A percentile compares a stretch with the other conserved stretches of the same genome.
phyloP scores from a whole-genome alignment of 1,140 invertebrate species.

The Monochamus saltuarius region DNA sequence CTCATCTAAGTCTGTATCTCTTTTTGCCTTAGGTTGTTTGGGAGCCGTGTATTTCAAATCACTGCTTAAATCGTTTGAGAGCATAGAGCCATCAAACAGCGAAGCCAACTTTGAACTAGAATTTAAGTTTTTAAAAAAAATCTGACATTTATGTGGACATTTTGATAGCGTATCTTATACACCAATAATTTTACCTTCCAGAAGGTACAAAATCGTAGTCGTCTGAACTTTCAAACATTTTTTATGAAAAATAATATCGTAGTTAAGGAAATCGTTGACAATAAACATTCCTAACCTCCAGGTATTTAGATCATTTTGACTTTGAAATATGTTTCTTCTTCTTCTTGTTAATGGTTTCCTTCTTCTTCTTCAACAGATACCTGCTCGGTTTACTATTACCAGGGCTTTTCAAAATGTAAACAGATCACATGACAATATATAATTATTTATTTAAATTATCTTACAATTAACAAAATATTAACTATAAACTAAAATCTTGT shows the following conservation, averaged over 20 bases:
- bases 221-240: slow-evolving; percentile 26
- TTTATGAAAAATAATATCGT: background rate
- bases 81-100: slow-evolving; percentile 26
- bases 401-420: background rate
- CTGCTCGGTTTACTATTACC: too few relatives aligned
- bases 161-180: background rate
- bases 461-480: background rate
- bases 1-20: slow-evolving; percentile 12
- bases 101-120: slow-evolving; percentile 37
- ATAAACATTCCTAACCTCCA: background rate
- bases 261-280: background rate
- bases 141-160: slow-evolving; percentile 3
- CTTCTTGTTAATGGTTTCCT: too few relatives aligned
- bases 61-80: slow-evolving; percentile 7
- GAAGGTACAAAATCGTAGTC: slow-evolving; percentile 27
- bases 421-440: background rate
- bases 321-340: too few relatives aligned
- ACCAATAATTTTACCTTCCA: slow-evolving; percentile 17
- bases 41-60: slow-evolving; percentile 38
- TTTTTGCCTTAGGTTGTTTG: slow-evolving; percentile 31
- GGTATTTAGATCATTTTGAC: background rate
- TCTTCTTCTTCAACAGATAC: too few relatives aligned
- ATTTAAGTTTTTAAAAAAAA: background rate
- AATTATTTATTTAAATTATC: background rate
- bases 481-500: slow-evolving; percentile 36